Evolutionary conservation across 2,797 vertebrate species (phyloP).

Genomic region (Rhynchonycteris naso): DNA sequence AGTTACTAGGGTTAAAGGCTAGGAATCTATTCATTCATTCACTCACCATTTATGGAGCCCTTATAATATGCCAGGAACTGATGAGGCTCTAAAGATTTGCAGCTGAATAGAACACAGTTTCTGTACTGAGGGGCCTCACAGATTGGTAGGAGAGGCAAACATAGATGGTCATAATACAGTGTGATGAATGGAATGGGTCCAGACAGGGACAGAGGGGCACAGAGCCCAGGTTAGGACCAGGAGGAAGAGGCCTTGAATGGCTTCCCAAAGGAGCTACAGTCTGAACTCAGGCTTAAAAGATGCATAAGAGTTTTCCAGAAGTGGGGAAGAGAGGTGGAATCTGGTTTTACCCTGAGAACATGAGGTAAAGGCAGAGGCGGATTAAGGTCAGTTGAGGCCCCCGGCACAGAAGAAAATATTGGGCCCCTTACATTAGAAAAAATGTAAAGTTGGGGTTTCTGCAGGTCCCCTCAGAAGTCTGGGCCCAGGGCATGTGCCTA

Average conservation of each 20-base stretch:
- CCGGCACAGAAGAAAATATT: too few species aligned
- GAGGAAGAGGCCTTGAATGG: not conserved
- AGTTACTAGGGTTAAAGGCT: not conserved
- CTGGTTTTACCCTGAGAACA: constrained; percentile 9
- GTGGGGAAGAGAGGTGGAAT: not conserved
- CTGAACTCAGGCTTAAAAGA: not conserved
- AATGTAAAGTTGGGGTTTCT: too few species aligned
- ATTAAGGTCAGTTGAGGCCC: too few species aligned
- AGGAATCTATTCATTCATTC: not conserved
- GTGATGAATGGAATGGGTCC: not conserved
- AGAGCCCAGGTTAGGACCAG: not conserved
- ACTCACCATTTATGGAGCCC: not conserved
- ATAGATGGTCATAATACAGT: not conserved
- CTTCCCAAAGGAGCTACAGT: not conserved
- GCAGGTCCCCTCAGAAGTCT: too few species aligned
- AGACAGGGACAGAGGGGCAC: not conserved
- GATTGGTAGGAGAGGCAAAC: not conserved
- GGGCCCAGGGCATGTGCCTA: too few species aligned
- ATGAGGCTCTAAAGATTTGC: not conserved
- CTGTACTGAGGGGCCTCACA: not conserved
- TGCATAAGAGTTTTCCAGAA: not conserved
- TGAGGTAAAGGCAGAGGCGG: not conserved
- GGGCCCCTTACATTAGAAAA: too few species aligned
- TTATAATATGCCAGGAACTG: not conserved
- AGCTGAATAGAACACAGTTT: not conserved